These are phyloP conservation scores for Gadopsis marmoratus DNA, from an alignment of 2,797 vertebrate genomes.

Conservation along the genomic window DNA sequence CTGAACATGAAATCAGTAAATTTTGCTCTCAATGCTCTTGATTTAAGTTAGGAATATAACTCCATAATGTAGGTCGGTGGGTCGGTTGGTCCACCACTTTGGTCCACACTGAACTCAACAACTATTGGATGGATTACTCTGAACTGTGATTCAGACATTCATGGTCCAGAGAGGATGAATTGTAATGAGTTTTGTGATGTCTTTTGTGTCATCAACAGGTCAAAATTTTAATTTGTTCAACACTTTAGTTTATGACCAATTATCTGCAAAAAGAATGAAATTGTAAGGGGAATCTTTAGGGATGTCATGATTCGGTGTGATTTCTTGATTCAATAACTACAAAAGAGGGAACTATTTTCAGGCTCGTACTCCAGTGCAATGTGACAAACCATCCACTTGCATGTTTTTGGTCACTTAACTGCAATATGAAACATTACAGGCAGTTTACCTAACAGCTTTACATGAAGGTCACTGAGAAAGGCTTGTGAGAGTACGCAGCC, in stretches of 20 bases:
- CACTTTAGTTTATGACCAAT: neutral
- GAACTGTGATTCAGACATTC: neutral
- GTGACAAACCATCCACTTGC: neutral
- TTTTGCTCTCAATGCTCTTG: too few relatives aligned
- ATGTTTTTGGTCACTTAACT: neutral
- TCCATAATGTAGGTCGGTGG: too few relatives aligned
- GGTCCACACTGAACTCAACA: neutral
- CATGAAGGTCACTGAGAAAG: neutral
- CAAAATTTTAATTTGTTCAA: neutral
- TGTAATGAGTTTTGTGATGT: neutral
- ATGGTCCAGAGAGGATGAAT: neutral
- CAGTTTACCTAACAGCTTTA: neutral
- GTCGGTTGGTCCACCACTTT: too few relatives aligned
- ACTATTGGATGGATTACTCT: neutral
- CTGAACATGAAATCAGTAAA: too few relatives aligned
- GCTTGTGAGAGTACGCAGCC: neutral
- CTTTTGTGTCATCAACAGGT: neutral
- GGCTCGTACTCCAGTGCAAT: neutral
- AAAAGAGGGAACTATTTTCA: neutral
- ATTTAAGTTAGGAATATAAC: too few relatives aligned
- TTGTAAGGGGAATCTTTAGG: neutral
- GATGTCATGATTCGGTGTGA: neutral
- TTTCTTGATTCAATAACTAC: neutral
- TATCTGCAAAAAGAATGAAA: neutral
- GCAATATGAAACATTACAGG: neutral